Conservation (phyloP, 35 echinoderm and acorn worm species). For the Acanthaster planci region DNA sequence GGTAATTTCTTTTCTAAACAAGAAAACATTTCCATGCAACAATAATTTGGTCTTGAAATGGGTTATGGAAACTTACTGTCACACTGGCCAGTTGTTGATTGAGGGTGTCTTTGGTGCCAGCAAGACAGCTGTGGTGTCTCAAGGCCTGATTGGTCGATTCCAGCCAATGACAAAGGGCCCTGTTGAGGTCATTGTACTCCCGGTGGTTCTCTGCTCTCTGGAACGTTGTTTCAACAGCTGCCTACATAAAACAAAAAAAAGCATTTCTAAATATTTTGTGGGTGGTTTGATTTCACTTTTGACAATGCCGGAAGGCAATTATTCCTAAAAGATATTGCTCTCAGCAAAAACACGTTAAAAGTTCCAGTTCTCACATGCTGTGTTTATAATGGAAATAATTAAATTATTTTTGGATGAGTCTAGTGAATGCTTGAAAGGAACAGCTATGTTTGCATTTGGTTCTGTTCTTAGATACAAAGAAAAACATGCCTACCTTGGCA, state of each 20-base stretch:
- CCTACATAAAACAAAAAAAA: neutral
- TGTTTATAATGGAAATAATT: no score
- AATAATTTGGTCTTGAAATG: neutral
- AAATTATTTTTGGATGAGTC: no score
- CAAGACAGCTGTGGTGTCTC: conserved; percentile 2
- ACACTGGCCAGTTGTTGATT: neutral
- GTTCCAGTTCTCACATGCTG: no score
- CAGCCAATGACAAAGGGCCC: neutral
- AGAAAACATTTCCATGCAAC: neutral
- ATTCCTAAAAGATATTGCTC: no score
- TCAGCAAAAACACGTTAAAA: no score
- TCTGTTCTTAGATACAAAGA: no score
- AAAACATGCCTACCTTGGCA: neutral
- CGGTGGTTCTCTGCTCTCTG: neutral
- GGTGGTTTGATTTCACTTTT: no score
- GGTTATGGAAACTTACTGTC: neutral
- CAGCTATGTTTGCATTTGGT: no score
- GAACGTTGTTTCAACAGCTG: neutral
- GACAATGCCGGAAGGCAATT: no score
- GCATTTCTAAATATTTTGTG: no score
- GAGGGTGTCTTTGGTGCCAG: neutral
- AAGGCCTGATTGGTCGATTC: conserved; percentile 14
- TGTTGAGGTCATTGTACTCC: conserved; percentile 17
- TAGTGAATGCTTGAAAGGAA: no score
- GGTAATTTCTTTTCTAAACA: neutral